phyloP scores from a whole-genome alignment of 2,888 invertebrate species.

The Nemapogon koenigi region DNA sequence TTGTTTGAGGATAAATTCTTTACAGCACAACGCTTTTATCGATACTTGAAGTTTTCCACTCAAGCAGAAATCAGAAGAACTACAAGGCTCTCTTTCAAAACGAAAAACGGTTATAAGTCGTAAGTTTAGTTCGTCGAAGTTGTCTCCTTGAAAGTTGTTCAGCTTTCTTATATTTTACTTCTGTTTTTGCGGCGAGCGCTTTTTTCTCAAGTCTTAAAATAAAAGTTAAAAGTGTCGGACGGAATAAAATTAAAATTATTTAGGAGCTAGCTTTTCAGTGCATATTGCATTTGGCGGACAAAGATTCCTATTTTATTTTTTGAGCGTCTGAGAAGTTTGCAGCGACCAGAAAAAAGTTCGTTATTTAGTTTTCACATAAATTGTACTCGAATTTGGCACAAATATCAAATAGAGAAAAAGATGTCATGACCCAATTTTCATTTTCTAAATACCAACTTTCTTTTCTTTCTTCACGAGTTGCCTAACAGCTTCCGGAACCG shows the following conservation, averaged over 20 bases:
- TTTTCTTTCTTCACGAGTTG: no score
- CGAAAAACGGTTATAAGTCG: constrained; percentile 16
- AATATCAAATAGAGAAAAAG: no score
- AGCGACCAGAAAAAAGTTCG: no score
- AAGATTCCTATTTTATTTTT: no score
- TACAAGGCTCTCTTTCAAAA: constrained; percentile 10
- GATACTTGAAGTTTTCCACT: constrained; percentile 18
- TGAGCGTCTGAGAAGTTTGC: not conserved
- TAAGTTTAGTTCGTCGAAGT: constrained; percentile 14
- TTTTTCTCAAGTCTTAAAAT: not conserved
- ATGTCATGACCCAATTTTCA: no score
- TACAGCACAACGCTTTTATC: constrained; percentile 23
- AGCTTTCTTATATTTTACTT: constrained; percentile 11
- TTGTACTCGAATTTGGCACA: no score
- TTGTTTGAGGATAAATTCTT: no score
- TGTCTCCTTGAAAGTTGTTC: constrained; percentile 7
- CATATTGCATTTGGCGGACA: constrained; percentile 5
- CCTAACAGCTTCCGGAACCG: no score
- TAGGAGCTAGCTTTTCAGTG: not conserved
- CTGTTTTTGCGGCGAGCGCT: not conserved
- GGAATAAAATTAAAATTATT: constrained; percentile 4
- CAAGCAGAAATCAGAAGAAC: constrained; percentile 19
- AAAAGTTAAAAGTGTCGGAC: not conserved
- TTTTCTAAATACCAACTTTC: no score
- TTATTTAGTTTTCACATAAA: no score